Base-by-base conservation (phyloP, 2,797 vertebrate species). In the Hyperoplus lanceolatus region DNA sequence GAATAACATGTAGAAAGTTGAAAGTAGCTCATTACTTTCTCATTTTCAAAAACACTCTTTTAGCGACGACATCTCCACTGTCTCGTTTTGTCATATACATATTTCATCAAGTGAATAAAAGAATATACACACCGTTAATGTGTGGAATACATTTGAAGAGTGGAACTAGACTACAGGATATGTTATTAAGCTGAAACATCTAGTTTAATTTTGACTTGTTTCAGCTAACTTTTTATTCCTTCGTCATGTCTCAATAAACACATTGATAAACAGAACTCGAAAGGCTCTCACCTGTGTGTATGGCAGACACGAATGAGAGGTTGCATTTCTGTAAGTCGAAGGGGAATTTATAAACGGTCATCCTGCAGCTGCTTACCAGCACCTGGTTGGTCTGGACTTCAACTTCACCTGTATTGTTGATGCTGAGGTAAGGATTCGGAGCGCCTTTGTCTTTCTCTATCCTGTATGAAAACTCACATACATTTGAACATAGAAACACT, bases 281-380 rank as follows among this genome's bases (percentile, higher is more conserved):
- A 42, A n/a, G 16, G 46, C 6, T 13, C 90, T 90, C 64, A 94
- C 93, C 84, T 0, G 71, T 58, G 71, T 93, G 58, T 12, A 79
- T 68, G n/a, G 83, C 10, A 1, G 92, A 93, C 73, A 81, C 85
- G 69, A 93, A 92, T 54, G 92, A 79, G 51, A 94, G 88, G 79
- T 60, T 89, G 82, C 94, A 94, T 2, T 41, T 76, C 84, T 94
- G 92, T 0, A 60, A 86, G 87, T 94, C 94, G 0, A 94, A 94
- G 60, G 94, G 93, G 60, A 94, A 94, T 4, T 68, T 80, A 76
- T 89, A 89, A 60, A 84, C 79, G 6, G 89, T 80, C 92, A 94
- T 90, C 75, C 74, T 88, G 80, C 94, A 94, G 80, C 89, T 93
- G 89, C 90, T 93, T 60, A 91, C 83, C 43, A 93, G 70, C 48